Conservation (phyloP, 1,140 invertebrate genomes). For the Sycophila sp. region DNA sequence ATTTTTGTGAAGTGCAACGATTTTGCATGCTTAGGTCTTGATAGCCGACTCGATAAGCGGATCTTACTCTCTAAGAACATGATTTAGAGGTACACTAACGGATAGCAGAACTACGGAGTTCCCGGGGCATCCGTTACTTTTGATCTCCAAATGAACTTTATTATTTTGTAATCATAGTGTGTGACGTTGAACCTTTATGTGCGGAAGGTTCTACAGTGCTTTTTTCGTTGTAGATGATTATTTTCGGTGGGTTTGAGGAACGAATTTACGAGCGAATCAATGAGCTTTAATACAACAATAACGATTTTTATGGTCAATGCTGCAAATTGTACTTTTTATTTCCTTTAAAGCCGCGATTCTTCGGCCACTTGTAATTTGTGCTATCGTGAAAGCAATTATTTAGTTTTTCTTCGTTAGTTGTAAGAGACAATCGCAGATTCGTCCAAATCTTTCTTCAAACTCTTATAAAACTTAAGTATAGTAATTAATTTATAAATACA, state of each 20-base stretch:
- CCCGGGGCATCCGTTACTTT: neutral
- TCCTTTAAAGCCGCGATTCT: neutral
- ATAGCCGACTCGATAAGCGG: no score
- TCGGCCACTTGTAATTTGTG: neutral
- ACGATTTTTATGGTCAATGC: neutral
- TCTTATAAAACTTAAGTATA: no score
- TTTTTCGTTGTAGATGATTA: neutral
- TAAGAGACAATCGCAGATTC: neutral
- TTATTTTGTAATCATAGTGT: neutral
- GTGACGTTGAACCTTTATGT: no score
- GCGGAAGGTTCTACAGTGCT: neutral
- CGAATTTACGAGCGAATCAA: neutral
- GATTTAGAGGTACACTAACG: no score
- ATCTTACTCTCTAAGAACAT: no score
- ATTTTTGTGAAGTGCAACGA: no score
- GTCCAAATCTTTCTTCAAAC: neutral
- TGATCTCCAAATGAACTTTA: conserved; percentile 14
- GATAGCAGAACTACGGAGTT: no score
- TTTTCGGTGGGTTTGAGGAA: neutral
- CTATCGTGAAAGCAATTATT: neutral
- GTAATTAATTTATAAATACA: no score
- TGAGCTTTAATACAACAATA: neutral
- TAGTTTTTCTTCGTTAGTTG: neutral
- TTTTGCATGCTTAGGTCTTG: no score
- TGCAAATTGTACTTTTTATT: neutral